Base-by-base conservation (phyloP, 37 sponge, comb jelly and placozoan genomes). In the Eunapius fragilis region DNA sequence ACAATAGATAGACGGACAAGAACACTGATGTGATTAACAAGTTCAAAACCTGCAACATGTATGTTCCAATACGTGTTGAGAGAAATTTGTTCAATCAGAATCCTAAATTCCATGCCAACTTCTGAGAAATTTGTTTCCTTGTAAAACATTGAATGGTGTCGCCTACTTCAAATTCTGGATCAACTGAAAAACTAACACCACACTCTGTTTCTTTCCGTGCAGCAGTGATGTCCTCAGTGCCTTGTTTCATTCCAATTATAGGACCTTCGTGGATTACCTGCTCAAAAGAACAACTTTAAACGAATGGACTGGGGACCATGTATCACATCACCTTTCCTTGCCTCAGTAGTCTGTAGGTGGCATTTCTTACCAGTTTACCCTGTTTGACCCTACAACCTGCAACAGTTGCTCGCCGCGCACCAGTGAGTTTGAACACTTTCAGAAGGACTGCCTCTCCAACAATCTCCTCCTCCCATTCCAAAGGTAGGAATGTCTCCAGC, bases 181-280 rank as follows among this genome's bases (percentile, higher is more conserved):
- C 74, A 31, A 41, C 75, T 30, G 32, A 24, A 75, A 89, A 95
- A 41, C 78, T 89, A 37, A 95, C 49, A 25, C 95, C 95, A 83
- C 92, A 92, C 49, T 95, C 95, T 4, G 92, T 89, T 47, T 87
- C 95, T 78, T 89, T 95, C 22, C 78, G 49, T 30, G 92, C 95
- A 70, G 19, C 31, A 2, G 70, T 67, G 12, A 95, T 77, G 58
- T 92, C 95, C 0, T 89, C 81, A 45, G 78, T 92, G 4, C 80
- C 82, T 24, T 41, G 72, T 67, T 89, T 91, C 93, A 95, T 87
- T 24, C 80, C 82, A 23, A 35, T 27, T 26, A 90, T 25, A 0
- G 32, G 27, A 0, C 94, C 94, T 70, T 75, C 83, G 49, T 92
- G 89, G 9, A 85, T 50, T 41, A 89, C 80, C 89, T 89, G 69